Conservation (phyloP, 2,797 vertebrate genomes). For the Apodemus agrarius region DNA sequence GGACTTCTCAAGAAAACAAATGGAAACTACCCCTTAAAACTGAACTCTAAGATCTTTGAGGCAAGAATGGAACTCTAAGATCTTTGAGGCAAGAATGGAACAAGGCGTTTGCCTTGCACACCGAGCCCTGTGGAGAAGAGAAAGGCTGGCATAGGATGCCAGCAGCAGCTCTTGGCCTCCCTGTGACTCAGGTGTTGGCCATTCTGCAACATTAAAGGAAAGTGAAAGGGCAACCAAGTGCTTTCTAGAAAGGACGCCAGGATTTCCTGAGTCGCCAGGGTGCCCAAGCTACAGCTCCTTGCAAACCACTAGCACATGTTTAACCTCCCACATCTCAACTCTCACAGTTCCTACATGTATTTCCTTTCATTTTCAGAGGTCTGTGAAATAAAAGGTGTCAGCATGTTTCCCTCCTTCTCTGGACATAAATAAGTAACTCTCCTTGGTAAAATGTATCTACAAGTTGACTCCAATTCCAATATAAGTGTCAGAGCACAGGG, state of each 20-base stretch:
- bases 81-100: background rate
- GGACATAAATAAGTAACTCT: background rate
- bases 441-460: conserved; percentile 7
- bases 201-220: background rate
- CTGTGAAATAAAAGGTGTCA: conserved; percentile 12
- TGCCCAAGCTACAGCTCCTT: background rate
- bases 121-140: background rate
- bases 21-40: background rate
- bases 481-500: background rate
- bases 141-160: background rate
- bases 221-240: background rate
- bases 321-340: background rate
- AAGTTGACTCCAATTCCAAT: background rate
- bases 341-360: background rate
- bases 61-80: background rate
- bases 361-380: background rate
- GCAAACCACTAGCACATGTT: background rate
- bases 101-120: background rate
- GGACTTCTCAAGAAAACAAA: background rate
- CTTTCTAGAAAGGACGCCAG: background rate
- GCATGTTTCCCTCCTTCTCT: background rate
- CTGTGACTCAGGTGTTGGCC: background rate
- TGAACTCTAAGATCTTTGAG: background rate
- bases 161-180: background rate
- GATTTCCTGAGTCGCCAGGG: background rate